A percentile compares a stretch with the other conserved stretches of the same genome.
phyloP scores from a whole-genome alignment of 2,113 vertebrate species.

The Notiomystis cincta region DNA sequence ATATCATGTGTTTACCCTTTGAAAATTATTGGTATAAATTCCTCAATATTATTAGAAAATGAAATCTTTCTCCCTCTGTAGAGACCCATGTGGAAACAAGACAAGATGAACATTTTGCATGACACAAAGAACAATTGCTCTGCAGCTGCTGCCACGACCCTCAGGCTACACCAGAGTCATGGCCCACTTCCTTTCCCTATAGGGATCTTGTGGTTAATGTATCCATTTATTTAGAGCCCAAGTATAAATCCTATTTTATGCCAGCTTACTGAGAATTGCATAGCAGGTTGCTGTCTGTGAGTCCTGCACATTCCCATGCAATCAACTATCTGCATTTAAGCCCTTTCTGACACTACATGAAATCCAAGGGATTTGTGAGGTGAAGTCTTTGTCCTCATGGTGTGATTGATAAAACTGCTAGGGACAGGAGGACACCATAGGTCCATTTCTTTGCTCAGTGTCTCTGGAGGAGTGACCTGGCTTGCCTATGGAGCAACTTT shows the following conservation, averaged over 20 bases:
- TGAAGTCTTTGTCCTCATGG: background rate
- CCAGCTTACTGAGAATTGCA: background rate
- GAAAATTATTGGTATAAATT: background rate
- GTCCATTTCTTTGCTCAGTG: background rate
- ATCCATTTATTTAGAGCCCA: constrained; percentile 7
- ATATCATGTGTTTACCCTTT: background rate
- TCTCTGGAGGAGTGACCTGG: background rate
- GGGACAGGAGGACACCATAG: background rate
- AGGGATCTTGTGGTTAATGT: constrained; percentile 21
- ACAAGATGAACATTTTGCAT: constrained; percentile 3
- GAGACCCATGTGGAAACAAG: background rate
- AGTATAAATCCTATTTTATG: constrained; percentile 39
- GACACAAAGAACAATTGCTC: constrained; percentile 20
- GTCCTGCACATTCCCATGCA: background rate
- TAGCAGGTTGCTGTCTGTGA: background rate
- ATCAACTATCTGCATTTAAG: background rate
- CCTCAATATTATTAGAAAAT: background rate
- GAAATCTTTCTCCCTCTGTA: background rate
- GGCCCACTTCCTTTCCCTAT: constrained; percentile 9
- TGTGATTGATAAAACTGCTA: background rate
- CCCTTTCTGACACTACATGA: background rate
- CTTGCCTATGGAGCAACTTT: background rate
- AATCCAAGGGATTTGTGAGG: background rate
- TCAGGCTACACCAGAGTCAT: constrained; percentile 12
- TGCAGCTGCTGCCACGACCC: constrained; percentile 34